Percentiles rank a stretch among this genome's conserved stretches.
These are phyloP conservation scores for Hemicordylus capensis DNA, from an alignment of 2,113 vertebrate species.

Conservation along the genomic window DNA sequence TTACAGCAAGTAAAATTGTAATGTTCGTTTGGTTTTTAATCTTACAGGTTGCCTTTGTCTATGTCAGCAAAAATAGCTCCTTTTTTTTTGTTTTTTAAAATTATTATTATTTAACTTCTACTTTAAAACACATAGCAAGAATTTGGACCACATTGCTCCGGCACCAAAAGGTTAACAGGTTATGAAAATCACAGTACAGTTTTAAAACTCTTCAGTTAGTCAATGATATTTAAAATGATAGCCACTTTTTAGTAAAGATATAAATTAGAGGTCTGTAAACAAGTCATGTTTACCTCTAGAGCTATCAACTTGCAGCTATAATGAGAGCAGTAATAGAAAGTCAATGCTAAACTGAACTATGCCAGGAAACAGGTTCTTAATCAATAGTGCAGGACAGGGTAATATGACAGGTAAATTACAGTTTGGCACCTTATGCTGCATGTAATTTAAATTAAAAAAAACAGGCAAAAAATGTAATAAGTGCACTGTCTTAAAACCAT, in stretches of 20 bases:
- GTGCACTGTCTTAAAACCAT: slow-evolving; percentile 71
- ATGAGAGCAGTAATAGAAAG: slow-evolving; percentile 74
- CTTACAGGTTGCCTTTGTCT: slow-evolving; percentile 72
- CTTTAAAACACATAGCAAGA: slow-evolving; percentile 82
- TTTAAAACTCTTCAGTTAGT: slow-evolving; percentile 79
- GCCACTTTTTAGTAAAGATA: slow-evolving; percentile 80
- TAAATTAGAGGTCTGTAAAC: slow-evolving; percentile 81
- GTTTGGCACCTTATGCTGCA: slow-evolving; percentile 77
- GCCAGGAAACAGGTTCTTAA: slow-evolving; percentile 73
- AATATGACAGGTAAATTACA: slow-evolving; percentile 76
- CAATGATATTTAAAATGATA: slow-evolving; percentile 82
- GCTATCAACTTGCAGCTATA: slow-evolving; percentile 77
- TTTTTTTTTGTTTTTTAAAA: slow-evolving; percentile 53
- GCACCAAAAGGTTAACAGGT: slow-evolving; percentile 80
- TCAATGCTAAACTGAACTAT: slow-evolving; percentile 77
- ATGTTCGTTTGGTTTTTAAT: slow-evolving; percentile 70
- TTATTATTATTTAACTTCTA: slow-evolving; percentile 57
- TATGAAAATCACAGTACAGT: slow-evolving; percentile 86
- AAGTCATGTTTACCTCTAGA: slow-evolving; percentile 74
- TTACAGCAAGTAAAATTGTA: slow-evolving; percentile 81
- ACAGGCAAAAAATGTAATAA: slow-evolving; percentile 68
- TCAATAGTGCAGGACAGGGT: slow-evolving; percentile 70
- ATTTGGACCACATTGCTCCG: slow-evolving; percentile 77
- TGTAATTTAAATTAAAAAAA: slow-evolving; percentile 54
- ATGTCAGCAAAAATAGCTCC: slow-evolving; percentile 83